Evolutionary conservation across 1,140 invertebrate genomes (phyloP).

Genomic region (Drepana arcuata): DNA sequence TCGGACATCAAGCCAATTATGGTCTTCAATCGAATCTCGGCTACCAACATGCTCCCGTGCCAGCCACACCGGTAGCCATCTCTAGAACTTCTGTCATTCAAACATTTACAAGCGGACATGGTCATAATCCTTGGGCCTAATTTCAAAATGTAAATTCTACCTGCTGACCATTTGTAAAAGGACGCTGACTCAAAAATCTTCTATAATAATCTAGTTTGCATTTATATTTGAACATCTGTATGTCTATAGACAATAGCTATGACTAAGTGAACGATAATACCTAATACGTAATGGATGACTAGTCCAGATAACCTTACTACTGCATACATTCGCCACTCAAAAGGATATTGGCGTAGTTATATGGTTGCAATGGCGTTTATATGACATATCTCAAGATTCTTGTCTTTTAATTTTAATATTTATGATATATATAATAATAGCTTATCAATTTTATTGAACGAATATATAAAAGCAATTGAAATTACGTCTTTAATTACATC

Average conservation of each 20-base stretch:
- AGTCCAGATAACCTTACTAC: conserved; percentile 22
- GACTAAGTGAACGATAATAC: conserved; percentile 20
- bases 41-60: background rate
- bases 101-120: conserved; percentile 18
- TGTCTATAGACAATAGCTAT: conserved; percentile 20
- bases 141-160: background rate
- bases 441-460: too few species aligned
- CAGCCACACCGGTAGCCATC: conserved; percentile 19
- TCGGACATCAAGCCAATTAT: background rate
- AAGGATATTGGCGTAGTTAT: conserved; percentile 25
- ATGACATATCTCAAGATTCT: too few species aligned
- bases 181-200: conserved; percentile 20
- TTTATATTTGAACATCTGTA: conserved; percentile 27
- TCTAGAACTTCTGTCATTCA: conserved; percentile 37
- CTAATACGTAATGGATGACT: conserved; percentile 27
- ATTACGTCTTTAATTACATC: too few species aligned
- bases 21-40: background rate
- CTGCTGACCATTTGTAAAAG: conserved; percentile 10
- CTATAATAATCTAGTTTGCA: conserved; percentile 20
- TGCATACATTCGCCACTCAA: conserved; percentile 11
- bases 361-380: conserved; percentile 10
- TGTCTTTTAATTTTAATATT: too few species aligned
- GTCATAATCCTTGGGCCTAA: conserved; percentile 40
- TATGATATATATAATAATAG: too few species aligned
- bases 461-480: too few species aligned